Evolutionary conservation across 1,140 invertebrate species (phyloP).

Genomic region (Drosophila equinoxialis): DNA sequence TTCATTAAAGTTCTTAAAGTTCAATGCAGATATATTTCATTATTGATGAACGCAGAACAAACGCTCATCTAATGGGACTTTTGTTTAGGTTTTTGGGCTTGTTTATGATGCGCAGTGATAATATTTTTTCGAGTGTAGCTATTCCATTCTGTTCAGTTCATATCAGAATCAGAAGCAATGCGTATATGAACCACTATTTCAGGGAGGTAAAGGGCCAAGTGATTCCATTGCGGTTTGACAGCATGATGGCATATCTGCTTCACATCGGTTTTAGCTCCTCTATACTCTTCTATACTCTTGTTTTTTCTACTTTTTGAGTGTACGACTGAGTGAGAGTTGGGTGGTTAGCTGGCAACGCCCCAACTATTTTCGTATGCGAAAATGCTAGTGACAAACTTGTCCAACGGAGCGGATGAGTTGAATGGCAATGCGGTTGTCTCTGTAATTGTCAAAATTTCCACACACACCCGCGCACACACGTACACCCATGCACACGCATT

Average conservation of each 20-base stretch:
- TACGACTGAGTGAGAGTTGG: neutral
- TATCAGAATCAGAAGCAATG: neutral
- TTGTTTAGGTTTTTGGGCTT: no score
- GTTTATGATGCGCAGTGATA: no score
- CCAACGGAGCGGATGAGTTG: slow-evolving; percentile 15
- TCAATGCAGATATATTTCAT: no score
- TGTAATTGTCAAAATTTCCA: slow-evolving; percentile 62
- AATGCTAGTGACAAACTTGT: slow-evolving; percentile 31
- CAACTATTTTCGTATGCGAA: slow-evolving; percentile 33
- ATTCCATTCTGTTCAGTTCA: neutral
- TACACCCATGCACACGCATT: neutral
- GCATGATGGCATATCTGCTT: slow-evolving; percentile 23
- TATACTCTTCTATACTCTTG: no score
- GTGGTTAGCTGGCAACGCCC: slow-evolving; percentile 19
- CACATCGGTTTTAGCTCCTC: slow-evolving; percentile 9
- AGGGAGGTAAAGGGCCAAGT: slow-evolving; percentile 18
- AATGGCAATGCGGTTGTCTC: slow-evolving; percentile 52
- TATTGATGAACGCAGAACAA: no score
- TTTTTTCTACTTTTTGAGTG: slow-evolving; percentile 17
- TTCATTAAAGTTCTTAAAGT: no score
- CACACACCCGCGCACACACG: slow-evolving; percentile 2
- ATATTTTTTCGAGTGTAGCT: neutral
- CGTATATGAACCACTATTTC: neutral
- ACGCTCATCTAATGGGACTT: no score
- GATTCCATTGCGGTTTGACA: slow-evolving; percentile 67